phyloP scores from a whole-genome alignment of 2,797 vertebrate species.

The Sphenopsis melanotis region DNA sequence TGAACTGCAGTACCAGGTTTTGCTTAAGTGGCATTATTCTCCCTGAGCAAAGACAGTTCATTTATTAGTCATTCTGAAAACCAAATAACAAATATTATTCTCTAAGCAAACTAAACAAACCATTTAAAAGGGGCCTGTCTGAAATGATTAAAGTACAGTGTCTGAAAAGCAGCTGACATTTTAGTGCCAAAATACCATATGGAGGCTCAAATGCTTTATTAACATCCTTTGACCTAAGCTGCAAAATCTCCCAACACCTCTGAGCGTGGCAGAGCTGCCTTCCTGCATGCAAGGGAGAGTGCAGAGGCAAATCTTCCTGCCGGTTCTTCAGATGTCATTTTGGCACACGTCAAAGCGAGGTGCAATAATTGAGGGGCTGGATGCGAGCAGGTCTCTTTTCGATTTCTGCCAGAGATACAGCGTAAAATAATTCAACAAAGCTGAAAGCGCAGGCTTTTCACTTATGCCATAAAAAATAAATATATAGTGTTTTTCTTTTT shows the following conservation, averaged over 20 bases:
- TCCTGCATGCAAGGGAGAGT: neutral
- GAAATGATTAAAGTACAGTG: slow-evolving; percentile 66
- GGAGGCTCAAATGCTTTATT: slow-evolving; percentile 54
- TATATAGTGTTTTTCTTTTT: slow-evolving; percentile 51
- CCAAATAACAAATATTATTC: slow-evolving; percentile 76
- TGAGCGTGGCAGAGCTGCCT: neutral
- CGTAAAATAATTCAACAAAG: slow-evolving; percentile 39
- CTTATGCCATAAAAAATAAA: slow-evolving; percentile 41
- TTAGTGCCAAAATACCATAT: slow-evolving; percentile 62
- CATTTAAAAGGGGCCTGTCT: slow-evolving; percentile 69
- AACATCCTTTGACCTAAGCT: slow-evolving; percentile 29
- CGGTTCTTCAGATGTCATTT: slow-evolving; percentile 23
- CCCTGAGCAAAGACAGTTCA: slow-evolving; percentile 75
- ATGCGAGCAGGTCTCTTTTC: slow-evolving; percentile 6
- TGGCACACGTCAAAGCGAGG: neutral
- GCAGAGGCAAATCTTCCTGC: neutral
- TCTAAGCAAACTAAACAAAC: slow-evolving; percentile 72
- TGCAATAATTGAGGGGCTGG: slow-evolving; percentile 46
- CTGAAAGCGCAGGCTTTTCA: slow-evolving; percentile 23
- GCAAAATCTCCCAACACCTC: slow-evolving; percentile 41
- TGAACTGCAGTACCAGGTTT: slow-evolving; percentile 67
- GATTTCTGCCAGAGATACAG: slow-evolving; percentile 37
- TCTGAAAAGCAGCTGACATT: slow-evolving; percentile 54
- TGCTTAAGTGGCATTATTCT: slow-evolving; percentile 82
- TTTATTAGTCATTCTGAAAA: slow-evolving; percentile 79